Base-by-base conservation (phyloP, 2,888 invertebrate species). In the Orthonychiurus folsomi region DNA sequence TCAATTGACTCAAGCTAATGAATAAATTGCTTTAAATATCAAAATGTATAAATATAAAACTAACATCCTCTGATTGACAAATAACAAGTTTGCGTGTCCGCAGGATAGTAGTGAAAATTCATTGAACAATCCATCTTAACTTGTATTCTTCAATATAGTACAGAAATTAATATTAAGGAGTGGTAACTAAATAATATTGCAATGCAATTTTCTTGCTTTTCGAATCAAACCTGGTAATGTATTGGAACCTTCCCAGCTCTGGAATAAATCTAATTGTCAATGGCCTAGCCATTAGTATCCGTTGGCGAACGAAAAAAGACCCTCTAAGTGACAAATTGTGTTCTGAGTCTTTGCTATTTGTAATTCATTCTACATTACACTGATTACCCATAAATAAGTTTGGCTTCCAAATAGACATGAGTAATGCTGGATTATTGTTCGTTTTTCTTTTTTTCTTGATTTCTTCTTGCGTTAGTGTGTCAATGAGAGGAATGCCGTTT, bases 321-420 rank as follows among this genome's bases (percentile, higher is more conserved):
- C 57, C 50, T 53, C 62, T 62, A 50, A n/a, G n/a, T n/a, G n/a
- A n/a, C n/a, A 5, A 20, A 25, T 9, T n/a, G n/a, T n/a, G n/a
- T n/a, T n/a, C n/a, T n/a, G n/a, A n/a, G n/a, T n/a, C n/a, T n/a
- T n/a, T n/a, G n/a, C n/a, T n/a, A n/a, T n/a, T n/a, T n/a, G n/a
- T n/a, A n/a, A n/a, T n/a, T n/a, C n/a, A n/a, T n/a, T n/a, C n/a
- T n/a, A n/a, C n/a, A n/a, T n/a, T n/a, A n/a, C n/a, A n/a, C n/a
- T n/a, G n/a, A n/a, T 27, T 47, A 62, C 62, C 62, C 47, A 62
- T 58, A 25, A 62, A 62, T 9, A 62, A 27, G 58, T 62, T 62
- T 20, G 62, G 62, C 52, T 62, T 62, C 62, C 62, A 62, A 47
- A 62, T 54, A 2, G 50, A 27, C 3, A 57, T 37, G 3, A 62